These are phyloP conservation scores for Toxotes chatareus DNA, from an alignment of 2,113 vertebrate genomes.

Conservation along the genomic window DNA sequence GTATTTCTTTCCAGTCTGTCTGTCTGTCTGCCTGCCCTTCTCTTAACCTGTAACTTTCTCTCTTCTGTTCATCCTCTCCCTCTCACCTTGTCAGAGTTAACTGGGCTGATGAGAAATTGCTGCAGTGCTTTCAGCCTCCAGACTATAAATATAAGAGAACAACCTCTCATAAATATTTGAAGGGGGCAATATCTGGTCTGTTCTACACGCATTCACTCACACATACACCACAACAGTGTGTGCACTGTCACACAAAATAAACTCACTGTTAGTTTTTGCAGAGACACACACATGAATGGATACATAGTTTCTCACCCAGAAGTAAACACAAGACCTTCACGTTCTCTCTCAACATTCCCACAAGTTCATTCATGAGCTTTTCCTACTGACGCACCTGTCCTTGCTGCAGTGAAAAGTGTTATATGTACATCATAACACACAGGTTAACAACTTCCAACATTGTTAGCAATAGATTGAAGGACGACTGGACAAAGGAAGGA, in stretches of 20 bases:
- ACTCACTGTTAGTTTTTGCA: background rate
- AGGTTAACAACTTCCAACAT: constrained; percentile 2
- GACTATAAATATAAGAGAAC: constrained; percentile 59
- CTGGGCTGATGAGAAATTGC: constrained; percentile 36
- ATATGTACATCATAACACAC: background rate
- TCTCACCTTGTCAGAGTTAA: constrained; percentile 30
- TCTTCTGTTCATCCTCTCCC: background rate
- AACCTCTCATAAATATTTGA: constrained; percentile 70
- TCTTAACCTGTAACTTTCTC: background rate
- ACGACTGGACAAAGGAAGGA: background rate
- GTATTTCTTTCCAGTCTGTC: background rate
- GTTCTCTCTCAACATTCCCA: background rate
- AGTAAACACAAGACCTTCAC: background rate
- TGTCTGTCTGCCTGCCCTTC: background rate
- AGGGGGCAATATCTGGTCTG: constrained; percentile 45
- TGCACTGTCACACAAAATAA: constrained; percentile 1
- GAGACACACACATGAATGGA: background rate
- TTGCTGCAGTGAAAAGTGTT: constrained; percentile 8
- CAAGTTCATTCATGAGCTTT: background rate
- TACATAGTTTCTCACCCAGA: background rate
- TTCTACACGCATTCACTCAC: background rate
- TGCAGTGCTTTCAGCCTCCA: constrained; percentile 12
- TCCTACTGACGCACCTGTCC: background rate
- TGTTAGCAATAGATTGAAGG: constrained; percentile 11
- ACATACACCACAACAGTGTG: background rate